Conservation (phyloP, 1,140 invertebrate species). For the Pristionchus pacificus region DNA sequence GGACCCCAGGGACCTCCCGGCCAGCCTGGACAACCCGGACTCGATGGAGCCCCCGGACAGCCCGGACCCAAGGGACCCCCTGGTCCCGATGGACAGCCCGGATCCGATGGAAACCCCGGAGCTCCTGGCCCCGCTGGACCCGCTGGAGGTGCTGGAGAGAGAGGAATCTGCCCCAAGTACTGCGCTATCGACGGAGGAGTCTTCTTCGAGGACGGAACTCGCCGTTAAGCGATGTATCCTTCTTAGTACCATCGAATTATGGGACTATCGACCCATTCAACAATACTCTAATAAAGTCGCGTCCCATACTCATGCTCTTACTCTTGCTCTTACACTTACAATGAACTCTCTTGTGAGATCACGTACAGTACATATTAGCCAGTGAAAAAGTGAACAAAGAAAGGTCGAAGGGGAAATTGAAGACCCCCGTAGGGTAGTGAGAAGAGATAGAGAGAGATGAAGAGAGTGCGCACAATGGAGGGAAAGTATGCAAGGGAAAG, state of each 20-base stretch:
- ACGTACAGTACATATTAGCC: no score
- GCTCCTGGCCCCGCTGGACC: constrained; percentile 32
- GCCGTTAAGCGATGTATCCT: constrained; percentile 15
- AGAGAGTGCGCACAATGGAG: no score
- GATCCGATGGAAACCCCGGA: constrained; percentile 30
- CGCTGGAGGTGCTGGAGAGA: constrained; percentile 30
- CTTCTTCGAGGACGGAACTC: constrained; percentile 53
- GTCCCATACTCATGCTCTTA: no score
- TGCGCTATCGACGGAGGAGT: constrained; percentile 53
- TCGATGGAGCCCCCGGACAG: constrained; percentile 26
- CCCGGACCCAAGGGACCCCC: constrained; percentile 30
- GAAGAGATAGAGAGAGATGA: no score
- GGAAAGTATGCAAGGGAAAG: no score
- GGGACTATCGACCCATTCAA: neutral
- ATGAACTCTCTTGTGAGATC: no score
- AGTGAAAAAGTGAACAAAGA: neutral
- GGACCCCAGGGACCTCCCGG: constrained; percentile 34
- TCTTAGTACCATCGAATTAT: neutral
- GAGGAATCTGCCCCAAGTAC: constrained; percentile 52
- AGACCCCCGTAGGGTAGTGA: no score
- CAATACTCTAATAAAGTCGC: no score
- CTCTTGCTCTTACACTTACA: no score
- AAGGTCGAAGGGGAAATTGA: no score
- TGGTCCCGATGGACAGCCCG: constrained; percentile 29
- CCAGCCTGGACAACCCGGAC: constrained; percentile 32